Evolutionary conservation across 2,797 vertebrate species (phyloP).

Genomic region (Sebastes hopkinsi): DNA sequence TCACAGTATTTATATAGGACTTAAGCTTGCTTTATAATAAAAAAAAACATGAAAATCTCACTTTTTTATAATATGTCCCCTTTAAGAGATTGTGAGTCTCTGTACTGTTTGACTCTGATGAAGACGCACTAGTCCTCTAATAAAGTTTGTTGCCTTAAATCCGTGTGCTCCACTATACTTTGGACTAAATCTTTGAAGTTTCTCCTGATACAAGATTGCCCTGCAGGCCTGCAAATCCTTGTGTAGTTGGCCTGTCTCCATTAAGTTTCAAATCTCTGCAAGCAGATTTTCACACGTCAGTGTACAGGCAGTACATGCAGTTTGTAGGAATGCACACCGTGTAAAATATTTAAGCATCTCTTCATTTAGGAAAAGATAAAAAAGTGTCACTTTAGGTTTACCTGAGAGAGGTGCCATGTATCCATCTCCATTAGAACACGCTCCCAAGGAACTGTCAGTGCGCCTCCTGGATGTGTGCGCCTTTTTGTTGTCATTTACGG

Average conservation of each 20-base stretch:
- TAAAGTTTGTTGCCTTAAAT: not conserved
- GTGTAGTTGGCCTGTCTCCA: not conserved
- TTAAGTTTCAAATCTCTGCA: not conserved
- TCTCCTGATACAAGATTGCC: not conserved
- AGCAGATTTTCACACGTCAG: not conserved
- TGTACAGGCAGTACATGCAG: not conserved
- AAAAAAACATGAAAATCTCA: too few relatives aligned
- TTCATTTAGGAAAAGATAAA: not conserved
- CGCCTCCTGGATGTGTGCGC: constrained; percentile 32
- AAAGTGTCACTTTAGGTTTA: not conserved
- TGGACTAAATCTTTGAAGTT: not conserved
- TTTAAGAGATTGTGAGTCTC: not conserved
- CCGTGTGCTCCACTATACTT: not conserved
- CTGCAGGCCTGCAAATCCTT: not conserved
- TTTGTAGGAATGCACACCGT: not conserved
- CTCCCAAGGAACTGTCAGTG: constrained; percentile 2
- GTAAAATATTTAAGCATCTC: not conserved
- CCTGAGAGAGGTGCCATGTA: not conserved
- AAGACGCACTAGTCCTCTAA: not conserved
- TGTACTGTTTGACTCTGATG: not conserved
- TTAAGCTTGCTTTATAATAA: too few relatives aligned
- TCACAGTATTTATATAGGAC: too few relatives aligned
- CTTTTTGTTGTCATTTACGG: constrained; percentile 48
- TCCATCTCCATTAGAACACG: not conserved
- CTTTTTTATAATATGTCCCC: too few relatives aligned